Conservation (phyloP, 2,888 invertebrate genomes). For the Agrotis segetum region DNA sequence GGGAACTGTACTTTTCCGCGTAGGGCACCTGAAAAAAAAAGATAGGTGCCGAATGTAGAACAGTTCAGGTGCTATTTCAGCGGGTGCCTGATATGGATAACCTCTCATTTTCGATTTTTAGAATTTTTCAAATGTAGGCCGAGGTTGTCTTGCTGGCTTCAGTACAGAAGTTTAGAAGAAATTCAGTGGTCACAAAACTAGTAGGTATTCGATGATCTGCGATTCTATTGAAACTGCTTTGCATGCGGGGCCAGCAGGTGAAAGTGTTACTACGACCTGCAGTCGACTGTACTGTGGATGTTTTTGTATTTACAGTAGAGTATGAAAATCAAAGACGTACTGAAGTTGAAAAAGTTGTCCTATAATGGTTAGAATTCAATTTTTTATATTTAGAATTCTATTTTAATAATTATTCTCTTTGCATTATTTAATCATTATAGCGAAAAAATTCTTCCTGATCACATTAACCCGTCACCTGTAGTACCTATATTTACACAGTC, state of each 20-base stretch:
- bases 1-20: too few species aligned
- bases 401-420: too few species aligned
- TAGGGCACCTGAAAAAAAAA: too few species aligned
- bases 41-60: too few species aligned
- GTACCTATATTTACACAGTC: background rate
- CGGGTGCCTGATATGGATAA: too few species aligned
- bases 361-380: too few species aligned
- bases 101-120: too few species aligned
- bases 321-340: background rate
- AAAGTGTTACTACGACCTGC: background rate
- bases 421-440: background rate
- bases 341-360: too few species aligned
- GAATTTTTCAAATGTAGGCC: too few species aligned
- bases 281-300: background rate
- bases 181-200: background rate
- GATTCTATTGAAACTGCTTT: background rate
- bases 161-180: too few species aligned
- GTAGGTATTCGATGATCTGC: background rate
- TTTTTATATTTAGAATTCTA: background rate
- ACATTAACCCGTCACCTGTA: background rate
- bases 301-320: constrained; percentile 6
- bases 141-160: too few species aligned
- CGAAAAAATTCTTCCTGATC: background rate
- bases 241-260: background rate
- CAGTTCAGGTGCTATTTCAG: too few species aligned